These are phyloP conservation scores for Hirtodrosophila cameraria DNA, from an alignment of 2,888 invertebrate species.

Conservation along the genomic window DNA sequence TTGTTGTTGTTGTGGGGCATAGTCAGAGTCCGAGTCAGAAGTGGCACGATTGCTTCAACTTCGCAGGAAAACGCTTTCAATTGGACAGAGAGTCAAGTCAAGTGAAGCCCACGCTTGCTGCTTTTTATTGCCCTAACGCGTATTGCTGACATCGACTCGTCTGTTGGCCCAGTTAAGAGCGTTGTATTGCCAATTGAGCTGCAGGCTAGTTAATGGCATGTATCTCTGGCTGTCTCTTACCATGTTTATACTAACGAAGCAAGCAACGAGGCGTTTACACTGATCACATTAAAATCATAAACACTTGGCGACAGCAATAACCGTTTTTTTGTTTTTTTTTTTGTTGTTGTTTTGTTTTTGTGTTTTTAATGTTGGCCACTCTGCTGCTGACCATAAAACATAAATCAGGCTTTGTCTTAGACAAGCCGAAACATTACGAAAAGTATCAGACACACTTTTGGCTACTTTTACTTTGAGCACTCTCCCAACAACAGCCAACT, in stretches of 20 bases:
- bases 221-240: not conserved
- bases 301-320: conserved; percentile 62
- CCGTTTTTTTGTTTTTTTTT: conserved; percentile 21
- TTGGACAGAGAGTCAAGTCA: conserved; percentile 21
- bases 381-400: conserved; percentile 54
- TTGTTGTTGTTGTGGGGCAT: too few species aligned
- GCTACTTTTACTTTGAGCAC: conserved; percentile 19
- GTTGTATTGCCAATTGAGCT: conserved; percentile 24
- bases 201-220: conserved; percentile 23
- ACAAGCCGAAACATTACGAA: not conserved
- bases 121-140: conserved; percentile 40
- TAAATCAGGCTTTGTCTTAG: conserved; percentile 60
- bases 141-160: conserved; percentile 23
- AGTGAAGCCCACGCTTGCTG: conserved; percentile 31
- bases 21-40: conserved; percentile 17
- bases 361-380: conserved; percentile 38
- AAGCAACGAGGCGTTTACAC: conserved; percentile 34
- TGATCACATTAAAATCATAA: conserved; percentile 68
- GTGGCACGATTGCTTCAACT: not conserved
- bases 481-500: conserved; percentile 16
- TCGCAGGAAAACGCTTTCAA: conserved; percentile 22
- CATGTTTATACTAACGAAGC: conserved; percentile 16
- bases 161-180: conserved; percentile 49
- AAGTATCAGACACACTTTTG: conserved; percentile 1
- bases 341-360: too few species aligned